These are phyloP conservation scores for Calosoma granatense DNA, from an alignment of 1,140 invertebrate species.

Conservation along the genomic window DNA sequence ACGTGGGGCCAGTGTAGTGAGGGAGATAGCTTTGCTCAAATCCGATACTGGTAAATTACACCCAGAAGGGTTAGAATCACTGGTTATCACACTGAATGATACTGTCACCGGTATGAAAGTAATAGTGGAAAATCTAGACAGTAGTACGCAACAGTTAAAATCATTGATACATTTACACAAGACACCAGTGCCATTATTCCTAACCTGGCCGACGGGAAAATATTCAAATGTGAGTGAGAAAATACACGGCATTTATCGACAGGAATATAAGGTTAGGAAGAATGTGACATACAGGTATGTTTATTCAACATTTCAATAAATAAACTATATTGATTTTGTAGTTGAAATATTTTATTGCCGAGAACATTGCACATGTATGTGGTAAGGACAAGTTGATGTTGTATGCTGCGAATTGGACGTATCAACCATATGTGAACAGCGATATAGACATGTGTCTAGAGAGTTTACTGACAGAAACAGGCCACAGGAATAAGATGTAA, in stretches of 20 bases:
- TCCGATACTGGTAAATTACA: constrained; percentile 18
- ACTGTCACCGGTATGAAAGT: background rate
- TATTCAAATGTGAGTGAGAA: constrained; percentile 17
- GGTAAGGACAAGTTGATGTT: constrained; percentile 28
- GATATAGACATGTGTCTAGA: constrained; percentile 25
- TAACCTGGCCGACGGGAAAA: constrained; percentile 18
- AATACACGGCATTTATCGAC: constrained; percentile 24
- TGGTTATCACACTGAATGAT: constrained; percentile 20
- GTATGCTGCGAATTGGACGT: constrained; percentile 25
- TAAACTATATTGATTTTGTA: constrained; percentile 17
- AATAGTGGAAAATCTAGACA: constrained; percentile 19
- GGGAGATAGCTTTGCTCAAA: constrained; percentile 26
- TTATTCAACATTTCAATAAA: background rate
- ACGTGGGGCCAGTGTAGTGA: constrained; percentile 25
- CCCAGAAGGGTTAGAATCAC: constrained; percentile 22
- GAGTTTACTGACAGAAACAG: constrained; percentile 27
- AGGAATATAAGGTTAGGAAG: constrained; percentile 27
- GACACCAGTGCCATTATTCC: constrained; percentile 25
- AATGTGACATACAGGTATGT: background rate
- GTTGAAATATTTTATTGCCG: constrained; percentile 27
- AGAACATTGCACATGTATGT: constrained; percentile 30
- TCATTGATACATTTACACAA: constrained; percentile 25
- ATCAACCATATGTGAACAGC: constrained; percentile 24
- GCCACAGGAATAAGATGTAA: constrained; percentile 23
- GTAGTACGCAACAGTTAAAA: constrained; percentile 20